Evolutionary conservation across 1,140 invertebrate genomes (phyloP).

Genomic region (Calephelis nemesis): DNA sequence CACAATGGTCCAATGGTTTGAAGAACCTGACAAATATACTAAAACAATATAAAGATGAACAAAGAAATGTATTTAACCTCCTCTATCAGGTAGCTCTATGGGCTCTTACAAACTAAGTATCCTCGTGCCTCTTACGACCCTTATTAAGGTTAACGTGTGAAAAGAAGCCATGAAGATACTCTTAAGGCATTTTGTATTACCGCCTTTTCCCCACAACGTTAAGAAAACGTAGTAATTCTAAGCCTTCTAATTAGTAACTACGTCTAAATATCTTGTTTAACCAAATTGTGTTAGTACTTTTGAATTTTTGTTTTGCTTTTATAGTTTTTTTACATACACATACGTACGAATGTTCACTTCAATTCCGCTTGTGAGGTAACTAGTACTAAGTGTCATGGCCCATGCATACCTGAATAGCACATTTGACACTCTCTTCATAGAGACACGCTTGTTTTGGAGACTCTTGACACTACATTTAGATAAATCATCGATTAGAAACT

Average conservation of each 20-base stretch:
- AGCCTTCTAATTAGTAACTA: not conserved
- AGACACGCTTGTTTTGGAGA: no score
- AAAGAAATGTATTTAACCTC: not conserved
- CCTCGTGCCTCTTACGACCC: constrained; percentile 3
- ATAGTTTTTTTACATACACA: no score
- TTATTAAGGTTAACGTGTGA: constrained; percentile 15
- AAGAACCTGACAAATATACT: no score
- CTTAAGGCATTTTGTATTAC: constrained; percentile 2
- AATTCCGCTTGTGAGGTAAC: no score
- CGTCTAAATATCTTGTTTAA: not conserved
- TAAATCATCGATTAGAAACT: no score
- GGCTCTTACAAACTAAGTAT: not conserved
- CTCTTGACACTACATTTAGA: no score
- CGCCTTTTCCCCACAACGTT: not conserved
- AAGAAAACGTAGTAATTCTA: constrained; percentile 6
- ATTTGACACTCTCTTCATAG: no score
- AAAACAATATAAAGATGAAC: no score
- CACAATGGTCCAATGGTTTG: no score
- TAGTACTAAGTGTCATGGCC: no score
- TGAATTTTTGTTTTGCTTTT: not conserved
- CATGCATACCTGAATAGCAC: no score
- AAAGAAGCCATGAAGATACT: constrained; percentile 12
- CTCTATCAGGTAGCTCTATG: not conserved
- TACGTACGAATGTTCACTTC: no score
- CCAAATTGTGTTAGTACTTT: not conserved